These are phyloP conservation scores for Drosophila sucinea DNA, from an alignment of 1,140 invertebrate species.

Conservation along the genomic window DNA sequence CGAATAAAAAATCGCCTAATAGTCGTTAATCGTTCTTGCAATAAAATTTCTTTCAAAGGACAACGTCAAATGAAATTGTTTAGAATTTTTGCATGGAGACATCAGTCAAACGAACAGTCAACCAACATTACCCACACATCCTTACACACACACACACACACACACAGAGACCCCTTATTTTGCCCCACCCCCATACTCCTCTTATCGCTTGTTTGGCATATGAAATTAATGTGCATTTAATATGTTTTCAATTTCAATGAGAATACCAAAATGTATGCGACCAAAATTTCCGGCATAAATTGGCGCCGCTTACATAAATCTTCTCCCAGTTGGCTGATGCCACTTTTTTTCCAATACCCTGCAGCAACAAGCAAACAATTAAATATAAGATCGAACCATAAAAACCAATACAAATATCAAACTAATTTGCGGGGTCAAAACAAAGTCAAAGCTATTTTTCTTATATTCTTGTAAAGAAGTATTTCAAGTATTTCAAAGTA, in stretches of 20 bases:
- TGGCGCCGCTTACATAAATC: slow-evolving; percentile 65
- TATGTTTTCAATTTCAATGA: slow-evolving; percentile 71
- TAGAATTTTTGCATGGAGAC: neutral
- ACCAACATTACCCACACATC: too few relatives aligned
- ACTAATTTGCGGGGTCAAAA: too few relatives aligned
- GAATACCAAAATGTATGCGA: slow-evolving; percentile 55
- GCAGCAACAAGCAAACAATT: neutral
- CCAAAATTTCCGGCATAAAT: slow-evolving; percentile 71
- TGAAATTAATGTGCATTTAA: slow-evolving; percentile 72
- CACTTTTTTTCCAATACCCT: neutral
- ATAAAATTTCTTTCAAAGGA: neutral
- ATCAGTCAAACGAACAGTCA: too few relatives aligned
- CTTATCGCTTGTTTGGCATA: slow-evolving; percentile 33
- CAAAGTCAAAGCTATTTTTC: too few relatives aligned
- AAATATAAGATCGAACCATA: too few relatives aligned
- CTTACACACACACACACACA: too few relatives aligned
- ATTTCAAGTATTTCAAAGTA: too few relatives aligned
- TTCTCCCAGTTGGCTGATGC: slow-evolving; percentile 18
- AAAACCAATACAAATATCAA: too few relatives aligned
- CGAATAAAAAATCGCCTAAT: too few relatives aligned
- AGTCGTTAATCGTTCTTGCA: too few relatives aligned
- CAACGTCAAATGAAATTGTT: neutral
- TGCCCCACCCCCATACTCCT: slow-evolving; percentile 28
- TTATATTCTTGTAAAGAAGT: too few relatives aligned
- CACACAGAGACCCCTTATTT: too few relatives aligned